Evolutionary conservation across 2,113 vertebrate genomes (phyloP).

Genomic region (Dendropsophus ebraccatus): DNA sequence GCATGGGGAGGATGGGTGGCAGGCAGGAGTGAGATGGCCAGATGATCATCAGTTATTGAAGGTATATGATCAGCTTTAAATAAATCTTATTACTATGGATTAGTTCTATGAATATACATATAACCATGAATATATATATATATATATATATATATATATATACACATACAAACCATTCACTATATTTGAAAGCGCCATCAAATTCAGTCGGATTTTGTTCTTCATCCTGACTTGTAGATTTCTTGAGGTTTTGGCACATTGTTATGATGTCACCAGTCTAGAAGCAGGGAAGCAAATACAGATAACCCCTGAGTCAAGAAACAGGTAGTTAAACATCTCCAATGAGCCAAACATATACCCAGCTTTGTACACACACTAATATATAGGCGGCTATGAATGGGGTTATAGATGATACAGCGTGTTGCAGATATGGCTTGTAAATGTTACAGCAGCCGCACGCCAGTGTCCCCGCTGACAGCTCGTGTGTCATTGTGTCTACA

Average conservation of each 20-base stretch:
- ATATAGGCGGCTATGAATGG: constrained; percentile 20
- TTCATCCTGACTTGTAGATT: not conserved
- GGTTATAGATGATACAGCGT: not conserved
- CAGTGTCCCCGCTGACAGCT: not conserved
- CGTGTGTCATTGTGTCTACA: not conserved
- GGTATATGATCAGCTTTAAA: too few relatives aligned
- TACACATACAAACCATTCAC: not conserved
- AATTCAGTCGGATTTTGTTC: not conserved
- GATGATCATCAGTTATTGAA: too few relatives aligned
- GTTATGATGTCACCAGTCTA: not conserved
- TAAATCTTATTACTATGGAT: too few relatives aligned
- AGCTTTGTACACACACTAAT: constrained; percentile 21
- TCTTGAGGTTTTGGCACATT: not conserved
- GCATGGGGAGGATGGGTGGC: too few relatives aligned
- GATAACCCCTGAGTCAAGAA: not conserved
- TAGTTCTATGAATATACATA: too few relatives aligned
- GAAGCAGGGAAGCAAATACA: not conserved
- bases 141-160: too few relatives aligned
- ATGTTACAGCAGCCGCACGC: not conserved
- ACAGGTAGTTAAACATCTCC: not conserved
- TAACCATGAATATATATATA: too few relatives aligned
- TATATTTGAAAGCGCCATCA: not conserved
- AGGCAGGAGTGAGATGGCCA: too few relatives aligned
- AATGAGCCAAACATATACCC: not conserved
- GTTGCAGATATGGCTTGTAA: not conserved